Evolutionary conservation across 2,797 vertebrate genomes (phyloP).

Genomic region (Sus cebifrons): DNA sequence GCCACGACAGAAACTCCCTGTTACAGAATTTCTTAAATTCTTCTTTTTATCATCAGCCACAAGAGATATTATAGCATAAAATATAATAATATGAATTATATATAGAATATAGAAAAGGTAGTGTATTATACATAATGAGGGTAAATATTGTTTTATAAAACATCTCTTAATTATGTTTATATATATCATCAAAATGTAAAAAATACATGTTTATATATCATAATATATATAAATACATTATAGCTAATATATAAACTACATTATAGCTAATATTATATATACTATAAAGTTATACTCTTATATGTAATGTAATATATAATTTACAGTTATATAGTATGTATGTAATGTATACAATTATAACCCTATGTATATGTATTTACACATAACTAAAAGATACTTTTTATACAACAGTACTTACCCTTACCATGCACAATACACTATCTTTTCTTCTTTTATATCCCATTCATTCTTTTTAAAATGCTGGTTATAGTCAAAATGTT

Average conservation of each 20-base stretch:
- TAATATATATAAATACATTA: background rate
- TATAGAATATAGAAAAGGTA: background rate
- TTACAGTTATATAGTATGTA: background rate
- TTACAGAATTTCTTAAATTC: background rate
- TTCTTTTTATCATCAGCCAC: background rate
- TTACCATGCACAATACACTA: background rate
- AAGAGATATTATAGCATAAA: background rate
- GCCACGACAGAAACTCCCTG: too few relatives aligned
- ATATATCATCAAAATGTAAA: conserved; percentile 11
- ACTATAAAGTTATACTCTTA: background rate
- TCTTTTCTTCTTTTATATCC: background rate
- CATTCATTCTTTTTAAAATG: background rate
- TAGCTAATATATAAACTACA: background rate
- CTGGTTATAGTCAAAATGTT: background rate
- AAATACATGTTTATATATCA: background rate
- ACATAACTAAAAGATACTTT: background rate
- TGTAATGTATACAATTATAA: background rate
- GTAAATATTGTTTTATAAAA: background rate
- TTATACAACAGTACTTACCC: background rate
- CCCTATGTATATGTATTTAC: background rate
- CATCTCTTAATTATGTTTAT: background rate
- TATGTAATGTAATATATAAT: background rate
- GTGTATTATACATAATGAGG: background rate
- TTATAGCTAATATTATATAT: background rate
- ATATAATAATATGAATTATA: background rate